Conservation (phyloP, 2,797 vertebrate species). For the Sphenodon punctatus region DNA sequence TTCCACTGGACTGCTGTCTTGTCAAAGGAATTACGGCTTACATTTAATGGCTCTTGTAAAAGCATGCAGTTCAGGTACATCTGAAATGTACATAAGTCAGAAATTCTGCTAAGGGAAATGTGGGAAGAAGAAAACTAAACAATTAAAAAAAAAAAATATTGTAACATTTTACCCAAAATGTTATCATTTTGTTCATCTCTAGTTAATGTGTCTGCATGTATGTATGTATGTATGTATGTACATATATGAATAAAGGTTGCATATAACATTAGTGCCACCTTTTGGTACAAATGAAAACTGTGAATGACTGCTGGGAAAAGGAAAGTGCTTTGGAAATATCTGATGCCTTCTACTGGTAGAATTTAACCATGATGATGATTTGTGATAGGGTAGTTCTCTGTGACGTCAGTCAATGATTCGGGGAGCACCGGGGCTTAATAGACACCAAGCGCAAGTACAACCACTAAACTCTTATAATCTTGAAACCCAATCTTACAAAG, state of each 20-base stretch:
- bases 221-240: accelerated
- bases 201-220: not conserved
- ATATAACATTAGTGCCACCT: conserved; percentile 52
- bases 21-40: too few species aligned
- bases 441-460: not conserved
- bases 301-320: not conserved
- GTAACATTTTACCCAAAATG: not conserved
- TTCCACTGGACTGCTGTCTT: too few species aligned
- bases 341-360: not conserved
- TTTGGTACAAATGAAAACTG: conserved; percentile 34
- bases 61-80: not conserved
- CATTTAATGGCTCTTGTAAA: not conserved
- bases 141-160: not conserved
- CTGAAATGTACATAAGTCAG: not conserved
- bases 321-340: not conserved
- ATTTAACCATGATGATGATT: not conserved
- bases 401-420: not conserved
- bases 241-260: not conserved
- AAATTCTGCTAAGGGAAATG: not conserved
- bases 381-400: not conserved
- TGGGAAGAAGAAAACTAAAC: not conserved
- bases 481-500: not conserved
- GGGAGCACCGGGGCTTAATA: not conserved
- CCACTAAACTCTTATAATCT: not conserved
- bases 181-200: not conserved